These are phyloP conservation scores for Chrysogorgia sp. DNA, from an alignment of 92 coral and sea anemone genomes.

Conservation along the genomic window DNA sequence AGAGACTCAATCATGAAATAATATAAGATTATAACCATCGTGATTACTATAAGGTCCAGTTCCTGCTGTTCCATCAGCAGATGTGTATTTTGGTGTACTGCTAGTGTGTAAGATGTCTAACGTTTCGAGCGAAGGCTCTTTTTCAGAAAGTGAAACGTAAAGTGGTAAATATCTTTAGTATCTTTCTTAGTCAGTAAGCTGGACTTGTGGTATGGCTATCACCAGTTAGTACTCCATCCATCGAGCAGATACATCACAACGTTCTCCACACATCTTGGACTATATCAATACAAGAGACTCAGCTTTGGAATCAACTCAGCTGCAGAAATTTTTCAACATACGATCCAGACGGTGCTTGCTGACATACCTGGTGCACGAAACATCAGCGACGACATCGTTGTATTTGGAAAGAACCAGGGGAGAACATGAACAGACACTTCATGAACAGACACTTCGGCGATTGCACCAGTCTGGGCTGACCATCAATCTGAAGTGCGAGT, in stretches of 20 bases:
- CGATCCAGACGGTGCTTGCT: constrained; percentile 43
- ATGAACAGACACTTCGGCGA: background rate
- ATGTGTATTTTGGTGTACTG: too few relatives aligned
- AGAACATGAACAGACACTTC: constrained; percentile 13
- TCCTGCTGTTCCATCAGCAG: too few relatives aligned
- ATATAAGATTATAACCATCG: too few relatives aligned
- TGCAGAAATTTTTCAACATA: constrained; percentile 52
- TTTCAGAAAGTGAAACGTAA: too few relatives aligned
- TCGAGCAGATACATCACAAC: constrained; percentile 52
- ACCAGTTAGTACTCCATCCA: constrained; percentile 45
- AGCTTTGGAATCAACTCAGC: constrained; percentile 47
- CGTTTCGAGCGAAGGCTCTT: too few relatives aligned
- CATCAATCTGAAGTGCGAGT: constrained; percentile 25
- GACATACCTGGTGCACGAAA: constrained; percentile 33
- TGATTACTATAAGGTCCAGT: too few relatives aligned
- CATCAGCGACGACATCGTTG: constrained; percentile 50
- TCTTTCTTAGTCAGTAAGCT: constrained; percentile 62
- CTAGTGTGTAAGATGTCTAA: too few relatives aligned
- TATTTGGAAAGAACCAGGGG: constrained; percentile 29
- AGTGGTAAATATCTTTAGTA: too few relatives aligned
- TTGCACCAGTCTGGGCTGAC: constrained; percentile 26
- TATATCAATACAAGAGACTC: constrained; percentile 39
- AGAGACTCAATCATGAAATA: too few relatives aligned
- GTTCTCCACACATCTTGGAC: constrained; percentile 40
- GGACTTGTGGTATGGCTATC: constrained; percentile 49